Conservation (phyloP, 1,140 invertebrate species). For the Heliconius congener region DNA sequence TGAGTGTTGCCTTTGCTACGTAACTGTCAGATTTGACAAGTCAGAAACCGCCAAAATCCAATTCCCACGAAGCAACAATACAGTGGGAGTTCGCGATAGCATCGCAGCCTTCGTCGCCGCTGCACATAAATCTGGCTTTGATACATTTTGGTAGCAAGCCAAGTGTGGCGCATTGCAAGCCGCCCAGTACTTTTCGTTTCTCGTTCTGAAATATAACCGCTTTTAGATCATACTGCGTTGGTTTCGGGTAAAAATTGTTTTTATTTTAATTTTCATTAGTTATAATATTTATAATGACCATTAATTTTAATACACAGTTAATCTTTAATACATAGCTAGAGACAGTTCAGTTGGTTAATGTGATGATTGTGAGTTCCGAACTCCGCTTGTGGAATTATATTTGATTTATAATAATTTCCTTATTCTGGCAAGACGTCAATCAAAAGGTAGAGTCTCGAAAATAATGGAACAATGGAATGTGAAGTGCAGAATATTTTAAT, state of each 20-base stretch:
- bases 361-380: too few relatives aligned
- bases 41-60: constrained; percentile 49
- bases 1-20: constrained; percentile 16
- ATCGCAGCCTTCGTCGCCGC: constrained; percentile 68
- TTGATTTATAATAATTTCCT: too few relatives aligned
- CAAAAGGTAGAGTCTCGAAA: too few relatives aligned
- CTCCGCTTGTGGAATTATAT: too few relatives aligned
- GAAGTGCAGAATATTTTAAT: too few relatives aligned
- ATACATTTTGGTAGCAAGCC: constrained; percentile 78
- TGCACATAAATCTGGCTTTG: constrained; percentile 78
- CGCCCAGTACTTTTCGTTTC: constrained; percentile 40
- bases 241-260: neutral
- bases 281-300: too few relatives aligned
- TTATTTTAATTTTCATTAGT: too few relatives aligned
- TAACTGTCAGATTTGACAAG: constrained; percentile 48
- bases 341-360: too few relatives aligned
- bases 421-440: too few relatives aligned
- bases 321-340: too few relatives aligned
- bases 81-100: constrained; percentile 60
- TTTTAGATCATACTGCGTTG: constrained; percentile 18
- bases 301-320: too few relatives aligned
- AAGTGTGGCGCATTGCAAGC: constrained; percentile 55
- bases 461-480: too few relatives aligned
- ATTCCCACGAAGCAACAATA: constrained; percentile 63
- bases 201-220: constrained; percentile 36